Evolutionary conservation across 2,888 invertebrate genomes (phyloP).

Genomic region (Caenorhabditis doughertyi): DNA sequence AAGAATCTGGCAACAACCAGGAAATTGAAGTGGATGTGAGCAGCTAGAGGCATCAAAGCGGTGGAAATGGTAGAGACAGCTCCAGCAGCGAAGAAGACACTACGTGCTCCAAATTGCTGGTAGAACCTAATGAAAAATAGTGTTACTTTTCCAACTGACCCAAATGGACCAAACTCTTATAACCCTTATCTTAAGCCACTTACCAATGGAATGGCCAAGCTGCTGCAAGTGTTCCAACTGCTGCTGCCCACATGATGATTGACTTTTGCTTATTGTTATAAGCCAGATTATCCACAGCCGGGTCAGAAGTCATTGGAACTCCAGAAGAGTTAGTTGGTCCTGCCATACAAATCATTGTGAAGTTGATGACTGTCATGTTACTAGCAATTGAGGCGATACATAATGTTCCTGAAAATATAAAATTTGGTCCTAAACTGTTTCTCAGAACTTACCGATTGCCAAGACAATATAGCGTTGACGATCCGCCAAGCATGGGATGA

Average conservation of each 20-base stretch:
- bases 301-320: not conserved
- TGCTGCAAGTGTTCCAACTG: constrained; percentile 74
- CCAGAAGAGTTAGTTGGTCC: constrained; percentile 18
- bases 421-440: not conserved
- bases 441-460: constrained; percentile 60
- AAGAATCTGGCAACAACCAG: constrained; percentile 73
- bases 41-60: constrained; percentile 72
- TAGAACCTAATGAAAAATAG: constrained; percentile 65
- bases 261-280: constrained; percentile 72
- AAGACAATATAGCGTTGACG: constrained; percentile 71
- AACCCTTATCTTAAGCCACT: not conserved
- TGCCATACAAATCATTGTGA: constrained; percentile 80
- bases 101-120: constrained; percentile 75
- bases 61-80: constrained; percentile 76
- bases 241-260: constrained; percentile 76
- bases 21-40: constrained; percentile 61
- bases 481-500: constrained; percentile 50
- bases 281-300: not conserved
- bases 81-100: constrained; percentile 77
- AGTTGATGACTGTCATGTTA: constrained; percentile 79
- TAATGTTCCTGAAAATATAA: constrained; percentile 65
- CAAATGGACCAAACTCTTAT: not conserved
- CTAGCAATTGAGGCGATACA: constrained; percentile 78
- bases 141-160: not conserved
- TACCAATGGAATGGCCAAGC: constrained; percentile 76